Percentiles rank a stretch among this genome's conserved stretches.
These are phyloP conservation scores for Caprella mutica DNA, from an alignment of 2,888 invertebrate genomes.

Conservation along the genomic window DNA sequence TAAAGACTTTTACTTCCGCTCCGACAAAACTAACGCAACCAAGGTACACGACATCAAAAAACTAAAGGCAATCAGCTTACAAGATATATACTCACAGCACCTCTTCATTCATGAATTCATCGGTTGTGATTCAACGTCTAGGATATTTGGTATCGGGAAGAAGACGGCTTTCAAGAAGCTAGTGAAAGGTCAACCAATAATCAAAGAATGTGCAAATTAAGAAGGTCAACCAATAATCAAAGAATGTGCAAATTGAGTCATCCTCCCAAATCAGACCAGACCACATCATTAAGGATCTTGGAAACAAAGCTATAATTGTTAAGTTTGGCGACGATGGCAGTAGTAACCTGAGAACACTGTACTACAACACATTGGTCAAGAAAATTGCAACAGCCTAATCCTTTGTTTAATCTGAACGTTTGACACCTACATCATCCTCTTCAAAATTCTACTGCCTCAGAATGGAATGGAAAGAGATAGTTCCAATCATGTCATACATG, in stretches of 20 bases:
- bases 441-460: background rate
- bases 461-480: background rate
- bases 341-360: no score
- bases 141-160: constrained; percentile 1
- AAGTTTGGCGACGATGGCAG: background rate
- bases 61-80: background rate
- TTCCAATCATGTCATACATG: background rate
- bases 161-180: constrained; percentile 1
- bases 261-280: background rate
- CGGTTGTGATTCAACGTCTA: constrained; percentile 5
- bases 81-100: constrained; percentile 4
- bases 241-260: background rate
- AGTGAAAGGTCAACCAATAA: no score
- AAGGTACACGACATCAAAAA: background rate
- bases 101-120: constrained; percentile 4
- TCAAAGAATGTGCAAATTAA: no score
- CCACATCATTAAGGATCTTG: background rate
- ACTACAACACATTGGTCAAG: no score
- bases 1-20: no score
- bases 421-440: background rate
- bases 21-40: no score
- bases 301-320: constrained; percentile 5
- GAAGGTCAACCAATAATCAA: background rate
- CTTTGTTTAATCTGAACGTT: no score
- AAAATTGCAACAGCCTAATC: no score